Base-by-base conservation (phyloP, 2,888 invertebrate species). In the Ecliptopera silaceata region DNA sequence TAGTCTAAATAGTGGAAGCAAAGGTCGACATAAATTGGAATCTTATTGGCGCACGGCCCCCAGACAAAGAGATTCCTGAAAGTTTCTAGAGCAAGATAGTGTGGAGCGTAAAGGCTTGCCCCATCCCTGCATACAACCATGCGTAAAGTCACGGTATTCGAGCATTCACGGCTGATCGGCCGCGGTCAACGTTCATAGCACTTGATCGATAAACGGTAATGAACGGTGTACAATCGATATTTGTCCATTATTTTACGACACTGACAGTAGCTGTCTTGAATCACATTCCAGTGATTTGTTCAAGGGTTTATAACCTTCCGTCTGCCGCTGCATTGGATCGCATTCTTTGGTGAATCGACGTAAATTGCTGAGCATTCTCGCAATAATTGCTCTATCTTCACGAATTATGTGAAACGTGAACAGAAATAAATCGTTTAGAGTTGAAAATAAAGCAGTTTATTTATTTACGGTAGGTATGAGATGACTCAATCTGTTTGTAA, bases 111-210 rank as follows among this genome's bases (percentile, higher is more conserved):
- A 13, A 36, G 26, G 3, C 13, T 11, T 15, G 56, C 48, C 55
- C 52, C 29, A 41, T 39, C 42, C 64, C 55, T 36, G 29, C 49
- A 39, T 61, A 50, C 58, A 51, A 44, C 48, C 42, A 39, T 31
- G 58, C 56, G 45, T 69, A 65, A 64, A 65, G 75, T 77, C 67
- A 72, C 75, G 71, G 68, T 68, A 57, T 66, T 67, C 69, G 72
- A 62, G 43, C 71, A 64, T 63, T 59, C 59, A 62, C 72, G 77
- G 70, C 69, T 55, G 70, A 66, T 26, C 58, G 64, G 59, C 55
- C 68, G 66, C 71, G 71, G 76, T 72, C 74, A 73, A 65, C 71
- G 74, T 72, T 75, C 73, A 75, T 50, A 63, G 71, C 72, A 65
- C 64, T 67, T 64, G 63, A 63, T 71, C 63, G 63, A 71, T 65